Conservation (phyloP, 2,888 invertebrate genomes). For the Thyatira batis region DNA sequence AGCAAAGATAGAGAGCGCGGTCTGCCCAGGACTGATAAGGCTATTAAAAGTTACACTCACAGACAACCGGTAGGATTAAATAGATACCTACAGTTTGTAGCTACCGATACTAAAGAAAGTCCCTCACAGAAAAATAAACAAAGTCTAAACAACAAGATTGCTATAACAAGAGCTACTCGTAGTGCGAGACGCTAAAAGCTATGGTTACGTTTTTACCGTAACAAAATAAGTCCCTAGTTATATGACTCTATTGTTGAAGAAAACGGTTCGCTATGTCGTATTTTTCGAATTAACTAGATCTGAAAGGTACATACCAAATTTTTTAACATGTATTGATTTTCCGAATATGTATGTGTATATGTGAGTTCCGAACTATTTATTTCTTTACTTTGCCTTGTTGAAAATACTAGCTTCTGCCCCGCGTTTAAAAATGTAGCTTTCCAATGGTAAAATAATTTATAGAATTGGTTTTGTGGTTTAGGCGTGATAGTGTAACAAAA, state of each 20-base stretch:
- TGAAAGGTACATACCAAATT: conserved; percentile 28
- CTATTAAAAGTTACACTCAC: conserved; percentile 79
- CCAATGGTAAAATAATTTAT: too few relatives aligned
- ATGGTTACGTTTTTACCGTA: conserved; percentile 43
- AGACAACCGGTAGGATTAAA: conserved; percentile 64
- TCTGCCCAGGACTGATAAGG: conserved; percentile 75
- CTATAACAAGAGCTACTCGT: conserved; percentile 45
- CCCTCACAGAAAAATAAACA: conserved; percentile 44
- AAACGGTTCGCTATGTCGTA: conserved; percentile 34
- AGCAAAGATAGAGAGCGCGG: conserved; percentile 56
- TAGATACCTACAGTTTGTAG: conserved; percentile 41
- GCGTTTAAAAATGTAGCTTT: too few relatives aligned
- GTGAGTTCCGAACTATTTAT: too few relatives aligned
- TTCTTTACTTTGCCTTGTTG: too few relatives aligned
- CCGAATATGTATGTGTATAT: too few relatives aligned
- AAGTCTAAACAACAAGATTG: conserved; percentile 37
- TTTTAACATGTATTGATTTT: too few relatives aligned
- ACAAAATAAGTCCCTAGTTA: conserved; percentile 33
- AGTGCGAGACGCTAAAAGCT: conserved; percentile 37
- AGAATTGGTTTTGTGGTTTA: too few relatives aligned
- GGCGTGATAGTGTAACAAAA: too few relatives aligned
- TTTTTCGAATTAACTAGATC: conserved; percentile 34
- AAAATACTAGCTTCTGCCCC: too few relatives aligned
- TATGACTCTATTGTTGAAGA: conserved; percentile 40
- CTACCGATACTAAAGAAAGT: conserved; percentile 57